Base-by-base conservation (phyloP, 2,888 invertebrate genomes). In the Ellobium chinense region DNA sequence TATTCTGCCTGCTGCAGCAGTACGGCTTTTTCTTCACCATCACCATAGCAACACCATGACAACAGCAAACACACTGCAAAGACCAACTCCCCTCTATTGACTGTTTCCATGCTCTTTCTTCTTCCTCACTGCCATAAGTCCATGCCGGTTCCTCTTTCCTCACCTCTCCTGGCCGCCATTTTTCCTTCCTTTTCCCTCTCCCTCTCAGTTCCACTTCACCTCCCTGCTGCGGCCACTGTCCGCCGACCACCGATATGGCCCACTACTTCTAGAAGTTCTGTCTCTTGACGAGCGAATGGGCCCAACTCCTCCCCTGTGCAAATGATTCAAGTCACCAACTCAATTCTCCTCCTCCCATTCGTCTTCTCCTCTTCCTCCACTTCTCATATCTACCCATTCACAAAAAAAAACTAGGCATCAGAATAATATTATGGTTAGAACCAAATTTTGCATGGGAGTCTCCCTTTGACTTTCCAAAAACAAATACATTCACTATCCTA, bases 171-270 rank as follows among this genome's bases (percentile, higher is more conserved):
- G 46, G 54, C 56, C 34, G 62, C 56, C 79, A 62, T 24, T 36
- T 74, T 37, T 54, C 27, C 39, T 54, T 46, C 37, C 39, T 56
- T 34, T 54, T 34, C 66, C 29, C 73, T 37, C 46, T 73, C 66
- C 54, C 34, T 27, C 4, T 56, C 34, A 80, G 80, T 80, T 80
- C 80, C 80, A 80, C 62, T 80, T 80, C 80, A 80, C 75, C 75
- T 80, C 80, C 36, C 74, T 65, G 66, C 73, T 60, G 29, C 80
- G 75, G 12, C 75, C 29, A n/a, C 54, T 54, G 66, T 72, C 74
- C 24, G 79, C 70, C n/a, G 56, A 12, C 79, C 79, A 80, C 54
- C 60, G 74, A 75, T 80, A 80, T 14, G 80, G 80, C 36, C 80
- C 80, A 80, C 39, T 46, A 24, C 70, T 62, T 62, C 60, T 62